Evolutionary conservation across 2,888 invertebrate species (phyloP).

Genomic region (Dicyrtoma fusca): DNA sequence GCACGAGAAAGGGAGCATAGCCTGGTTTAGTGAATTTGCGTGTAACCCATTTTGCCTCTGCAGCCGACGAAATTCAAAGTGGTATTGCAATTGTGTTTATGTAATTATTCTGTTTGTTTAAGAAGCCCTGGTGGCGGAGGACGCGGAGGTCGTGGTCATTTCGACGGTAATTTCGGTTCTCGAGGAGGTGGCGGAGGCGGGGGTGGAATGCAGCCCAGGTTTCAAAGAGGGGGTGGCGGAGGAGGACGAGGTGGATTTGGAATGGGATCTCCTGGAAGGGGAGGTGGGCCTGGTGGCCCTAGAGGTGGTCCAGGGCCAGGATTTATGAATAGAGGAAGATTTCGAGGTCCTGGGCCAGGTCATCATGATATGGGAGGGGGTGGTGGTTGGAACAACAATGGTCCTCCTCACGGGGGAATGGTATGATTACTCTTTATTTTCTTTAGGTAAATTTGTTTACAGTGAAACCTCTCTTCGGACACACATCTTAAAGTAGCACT

Average conservation of each 20-base stretch:
- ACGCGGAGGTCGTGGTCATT: constrained; percentile 41
- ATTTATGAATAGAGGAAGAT: constrained; percentile 40
- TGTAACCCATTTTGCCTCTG: no score
- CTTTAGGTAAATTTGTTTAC: no score
- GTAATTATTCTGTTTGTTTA: constrained; percentile 16
- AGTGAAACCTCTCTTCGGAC: no score
- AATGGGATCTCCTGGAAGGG: constrained; percentile 45
- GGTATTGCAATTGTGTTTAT: neutral
- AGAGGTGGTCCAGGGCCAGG: constrained; percentile 44
- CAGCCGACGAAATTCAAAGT: no score
- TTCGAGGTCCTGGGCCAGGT: constrained; percentile 44
- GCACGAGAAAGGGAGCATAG: no score
- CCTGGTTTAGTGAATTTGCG: no score
- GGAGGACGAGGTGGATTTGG: constrained; percentile 48
- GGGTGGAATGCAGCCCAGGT: constrained; percentile 43
- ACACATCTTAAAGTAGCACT: no score
- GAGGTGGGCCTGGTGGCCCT: constrained; percentile 36
- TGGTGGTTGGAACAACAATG: constrained; percentile 22
- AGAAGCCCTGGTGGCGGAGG: constrained; percentile 38
- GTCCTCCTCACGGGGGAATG: constrained; percentile 30
- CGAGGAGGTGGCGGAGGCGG: constrained; percentile 41
- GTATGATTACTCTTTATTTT: constrained; percentile 6
- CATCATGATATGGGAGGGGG: constrained; percentile 9
- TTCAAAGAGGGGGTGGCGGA: constrained; percentile 37
- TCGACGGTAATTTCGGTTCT: constrained; percentile 16